A percentile compares a stretch with the other conserved stretches of the same genome.
These are phyloP conservation scores for Trissolcus basalis DNA, from an alignment of 1,140 invertebrate genomes.

Conservation along the genomic window DNA sequence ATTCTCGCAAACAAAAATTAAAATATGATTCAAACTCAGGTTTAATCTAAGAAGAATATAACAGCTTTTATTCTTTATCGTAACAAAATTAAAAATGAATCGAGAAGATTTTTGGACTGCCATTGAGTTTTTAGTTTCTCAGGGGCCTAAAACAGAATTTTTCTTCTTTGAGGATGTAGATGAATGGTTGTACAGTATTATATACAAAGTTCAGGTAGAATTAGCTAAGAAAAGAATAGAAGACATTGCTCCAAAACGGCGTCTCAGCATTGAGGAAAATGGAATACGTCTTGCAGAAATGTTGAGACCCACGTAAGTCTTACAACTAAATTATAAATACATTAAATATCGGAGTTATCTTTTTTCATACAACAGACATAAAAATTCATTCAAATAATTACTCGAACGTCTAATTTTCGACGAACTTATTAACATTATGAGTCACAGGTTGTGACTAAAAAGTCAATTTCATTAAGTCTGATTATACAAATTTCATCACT, in stretches of 20 bases:
- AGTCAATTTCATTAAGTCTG: too few relatives aligned
- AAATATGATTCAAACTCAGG: too few relatives aligned
- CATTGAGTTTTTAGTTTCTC: slow-evolving; percentile 59
- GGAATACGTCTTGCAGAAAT: slow-evolving; percentile 9
- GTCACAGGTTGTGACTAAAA: too few relatives aligned
- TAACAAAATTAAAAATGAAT: slow-evolving; percentile 16
- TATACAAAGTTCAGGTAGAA: slow-evolving; percentile 42
- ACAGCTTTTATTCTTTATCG: neutral
- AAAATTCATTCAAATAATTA: too few relatives aligned
- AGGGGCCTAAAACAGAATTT: slow-evolving; percentile 33
- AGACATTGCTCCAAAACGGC: neutral
- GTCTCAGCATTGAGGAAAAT: slow-evolving; percentile 27
- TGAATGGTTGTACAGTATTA: slow-evolving; percentile 63
- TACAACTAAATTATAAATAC: neutral
- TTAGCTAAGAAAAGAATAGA: slow-evolving; percentile 29
- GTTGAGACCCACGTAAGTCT: slow-evolving; percentile 32
- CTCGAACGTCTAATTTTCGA: too few relatives aligned
- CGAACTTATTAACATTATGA: too few relatives aligned
- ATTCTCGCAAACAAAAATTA: too few relatives aligned
- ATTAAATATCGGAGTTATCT: neutral
- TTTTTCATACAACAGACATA: too few relatives aligned
- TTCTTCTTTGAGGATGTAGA: slow-evolving; percentile 57
- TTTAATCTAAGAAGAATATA: too few relatives aligned
- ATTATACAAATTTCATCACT: too few relatives aligned
- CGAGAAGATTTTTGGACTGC: slow-evolving; percentile 59